Conservation (phyloP, 2,113 vertebrate species). For the Anoplopoma fimbria region DNA sequence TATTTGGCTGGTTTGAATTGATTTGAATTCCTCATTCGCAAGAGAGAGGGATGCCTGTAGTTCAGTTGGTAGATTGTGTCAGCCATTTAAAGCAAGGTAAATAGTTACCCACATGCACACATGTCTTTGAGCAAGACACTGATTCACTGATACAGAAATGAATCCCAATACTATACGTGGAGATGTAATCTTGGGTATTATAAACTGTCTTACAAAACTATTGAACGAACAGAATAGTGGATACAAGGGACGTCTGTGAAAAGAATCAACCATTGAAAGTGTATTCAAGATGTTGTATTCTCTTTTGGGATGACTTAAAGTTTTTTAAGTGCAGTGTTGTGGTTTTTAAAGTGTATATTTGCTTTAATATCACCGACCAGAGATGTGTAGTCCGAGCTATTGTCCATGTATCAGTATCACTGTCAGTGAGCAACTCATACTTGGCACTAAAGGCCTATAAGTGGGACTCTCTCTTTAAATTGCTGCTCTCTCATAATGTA, state of each 20-base stretch:
- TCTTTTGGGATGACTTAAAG: not conserved
- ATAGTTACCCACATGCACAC: not conserved
- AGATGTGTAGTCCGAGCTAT: not conserved
- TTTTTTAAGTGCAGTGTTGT: not conserved
- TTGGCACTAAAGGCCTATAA: not conserved
- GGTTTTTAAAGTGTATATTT: not conserved
- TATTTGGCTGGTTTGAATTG: too few species aligned
- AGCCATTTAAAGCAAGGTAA: not conserved
- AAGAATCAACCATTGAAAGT: not conserved
- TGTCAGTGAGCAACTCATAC: not conserved
- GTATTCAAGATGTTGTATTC: not conserved
- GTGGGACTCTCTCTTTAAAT: not conserved
- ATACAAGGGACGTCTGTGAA: not conserved
- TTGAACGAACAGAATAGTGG: not conserved
- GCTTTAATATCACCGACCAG: not conserved
- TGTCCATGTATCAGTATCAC: not conserved
- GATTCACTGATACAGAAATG: not conserved
- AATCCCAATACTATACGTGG: not conserved
- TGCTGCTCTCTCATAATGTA: not conserved
- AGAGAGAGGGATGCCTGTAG: not conserved
- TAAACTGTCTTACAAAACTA: not conserved
- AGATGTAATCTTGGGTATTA: not conserved
- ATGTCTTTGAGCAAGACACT: not conserved
- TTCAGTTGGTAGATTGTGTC: not conserved
- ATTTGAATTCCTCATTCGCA: not conserved